Percentiles rank a stretch among this genome's conserved stretches.
phyloP scores from a whole-genome alignment of 2,797 vertebrate genomes.

The Pseudochirops cupreus region DNA sequence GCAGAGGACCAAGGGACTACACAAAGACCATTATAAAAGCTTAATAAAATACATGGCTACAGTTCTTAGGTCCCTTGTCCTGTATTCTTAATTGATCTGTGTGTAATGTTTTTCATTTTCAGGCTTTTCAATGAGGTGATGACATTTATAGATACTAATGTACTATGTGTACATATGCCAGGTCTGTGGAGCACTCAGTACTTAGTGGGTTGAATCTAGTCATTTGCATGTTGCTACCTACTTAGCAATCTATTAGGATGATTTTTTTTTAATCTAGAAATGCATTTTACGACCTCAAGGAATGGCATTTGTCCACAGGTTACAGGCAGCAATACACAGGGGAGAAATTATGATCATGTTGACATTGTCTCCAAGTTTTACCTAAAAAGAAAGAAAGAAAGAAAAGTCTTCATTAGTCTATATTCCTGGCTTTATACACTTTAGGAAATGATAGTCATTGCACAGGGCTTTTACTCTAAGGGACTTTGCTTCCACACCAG shows the following conservation, averaged over 20 bases:
- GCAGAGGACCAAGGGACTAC: too few species aligned
- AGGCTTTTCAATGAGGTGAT: conserved; percentile 38
- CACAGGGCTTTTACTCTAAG: background rate
- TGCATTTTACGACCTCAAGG: background rate
- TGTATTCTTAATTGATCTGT: conserved; percentile 36
- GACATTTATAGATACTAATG: conserved; percentile 55
- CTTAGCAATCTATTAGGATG: background rate
- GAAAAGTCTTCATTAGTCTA: conserved; percentile 33
- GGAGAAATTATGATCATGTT: background rate
- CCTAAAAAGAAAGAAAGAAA: conserved; percentile 14
- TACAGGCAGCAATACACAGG: background rate
- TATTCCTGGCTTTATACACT: background rate
- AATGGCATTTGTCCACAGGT: conserved; percentile 32
- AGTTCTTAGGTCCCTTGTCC: background rate
- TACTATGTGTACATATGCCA: conserved; percentile 43
- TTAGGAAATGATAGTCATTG: background rate
- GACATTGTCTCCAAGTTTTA: conserved; percentile 34
- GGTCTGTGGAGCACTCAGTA: background rate
- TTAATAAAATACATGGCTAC: background rate
- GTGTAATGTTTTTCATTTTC: conserved; percentile 59
- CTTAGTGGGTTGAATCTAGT: background rate
- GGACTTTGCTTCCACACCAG: background rate
- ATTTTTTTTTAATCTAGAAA: background rate
- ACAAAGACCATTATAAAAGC: background rate
- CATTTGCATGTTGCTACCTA: background rate